These are phyloP conservation scores for Hylaeus anthracinus DNA, from an alignment of 1,140 invertebrate species.

Conservation along the genomic window DNA sequence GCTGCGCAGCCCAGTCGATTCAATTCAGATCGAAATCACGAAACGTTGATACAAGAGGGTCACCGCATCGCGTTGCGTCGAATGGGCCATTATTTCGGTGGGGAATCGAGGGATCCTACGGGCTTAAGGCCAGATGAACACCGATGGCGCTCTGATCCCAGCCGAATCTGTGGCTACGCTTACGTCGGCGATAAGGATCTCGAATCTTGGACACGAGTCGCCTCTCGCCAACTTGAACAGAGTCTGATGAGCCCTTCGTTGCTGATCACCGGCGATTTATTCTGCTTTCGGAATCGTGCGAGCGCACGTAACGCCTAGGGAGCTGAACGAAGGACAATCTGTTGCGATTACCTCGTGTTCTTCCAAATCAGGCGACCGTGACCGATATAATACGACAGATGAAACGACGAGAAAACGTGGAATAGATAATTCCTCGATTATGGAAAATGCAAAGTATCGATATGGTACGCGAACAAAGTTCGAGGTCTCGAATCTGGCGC, in stretches of 20 bases:
- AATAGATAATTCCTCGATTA: too few species aligned
- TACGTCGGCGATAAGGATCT: constrained; percentile 44
- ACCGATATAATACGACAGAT: too few species aligned
- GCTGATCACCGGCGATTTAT: neutral
- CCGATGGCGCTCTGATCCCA: constrained; percentile 40
- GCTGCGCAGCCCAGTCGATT: constrained; percentile 36
- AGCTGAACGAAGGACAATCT: too few species aligned
- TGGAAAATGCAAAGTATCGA: too few species aligned
- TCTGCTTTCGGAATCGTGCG: neutral
- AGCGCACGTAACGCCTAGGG: too few species aligned
- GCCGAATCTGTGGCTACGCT: constrained; percentile 13
- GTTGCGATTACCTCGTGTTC: too few species aligned
- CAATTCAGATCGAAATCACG: constrained; percentile 59
- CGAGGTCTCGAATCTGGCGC: too few species aligned
- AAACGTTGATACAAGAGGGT: constrained; percentile 31
- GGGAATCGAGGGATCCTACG: constrained; percentile 43
- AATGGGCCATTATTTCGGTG: constrained; percentile 58
- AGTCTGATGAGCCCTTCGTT: neutral
- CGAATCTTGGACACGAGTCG: constrained; percentile 6
- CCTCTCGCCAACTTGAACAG: constrained; percentile 22
- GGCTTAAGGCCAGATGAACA: constrained; percentile 49
- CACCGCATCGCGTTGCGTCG: constrained; percentile 20
- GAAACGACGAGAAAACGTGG: too few species aligned
- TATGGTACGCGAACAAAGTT: too few species aligned
- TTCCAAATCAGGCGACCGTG: too few species aligned